These are phyloP conservation scores for Aplocera efformata DNA, from an alignment of 2,888 invertebrate genomes.

Conservation along the genomic window DNA sequence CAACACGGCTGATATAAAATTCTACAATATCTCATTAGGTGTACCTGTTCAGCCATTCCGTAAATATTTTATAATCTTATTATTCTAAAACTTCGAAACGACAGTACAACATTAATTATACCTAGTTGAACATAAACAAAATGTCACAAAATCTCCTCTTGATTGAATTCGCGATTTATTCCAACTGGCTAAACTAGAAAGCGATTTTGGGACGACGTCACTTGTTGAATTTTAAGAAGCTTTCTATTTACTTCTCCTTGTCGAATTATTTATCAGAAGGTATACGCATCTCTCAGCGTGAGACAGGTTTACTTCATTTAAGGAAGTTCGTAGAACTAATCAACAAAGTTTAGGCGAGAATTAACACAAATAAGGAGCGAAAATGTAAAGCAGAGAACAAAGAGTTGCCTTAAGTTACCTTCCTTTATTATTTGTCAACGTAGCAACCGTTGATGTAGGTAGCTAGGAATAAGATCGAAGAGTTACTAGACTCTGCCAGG, in stretches of 20 bases:
- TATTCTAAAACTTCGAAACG: neutral
- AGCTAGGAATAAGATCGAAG: constrained; percentile 11
- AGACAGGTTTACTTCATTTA: constrained; percentile 28
- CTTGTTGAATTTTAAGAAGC: constrained; percentile 31
- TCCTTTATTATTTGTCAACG: constrained; percentile 21
- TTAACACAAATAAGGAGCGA: constrained; percentile 30
- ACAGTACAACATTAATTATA: constrained; percentile 13
- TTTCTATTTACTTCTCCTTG: constrained; percentile 28
- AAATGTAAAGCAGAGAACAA: constrained; percentile 28
- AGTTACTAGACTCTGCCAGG: constrained; percentile 8
- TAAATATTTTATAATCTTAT: too few species aligned
- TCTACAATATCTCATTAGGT: too few species aligned
- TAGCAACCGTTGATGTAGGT: constrained; percentile 19
- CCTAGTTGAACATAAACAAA: constrained; percentile 17
- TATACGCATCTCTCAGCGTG: constrained; percentile 20
- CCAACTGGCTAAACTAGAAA: constrained; percentile 29
- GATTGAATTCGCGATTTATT: constrained; percentile 25
- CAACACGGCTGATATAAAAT: too few species aligned
- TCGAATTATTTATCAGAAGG: constrained; percentile 30
- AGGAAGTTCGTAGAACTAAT: constrained; percentile 32
- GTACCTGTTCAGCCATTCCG: too few species aligned
- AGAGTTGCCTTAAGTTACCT: constrained; percentile 23
- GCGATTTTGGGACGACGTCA: constrained; percentile 28
- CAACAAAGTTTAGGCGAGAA: constrained; percentile 29
- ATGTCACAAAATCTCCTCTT: constrained; percentile 15